A percentile compares a stretch with the other conserved stretches of the same genome.
phyloP scores from a whole-genome alignment of 2,888 invertebrate genomes.

The Coecobrya sp. region DNA sequence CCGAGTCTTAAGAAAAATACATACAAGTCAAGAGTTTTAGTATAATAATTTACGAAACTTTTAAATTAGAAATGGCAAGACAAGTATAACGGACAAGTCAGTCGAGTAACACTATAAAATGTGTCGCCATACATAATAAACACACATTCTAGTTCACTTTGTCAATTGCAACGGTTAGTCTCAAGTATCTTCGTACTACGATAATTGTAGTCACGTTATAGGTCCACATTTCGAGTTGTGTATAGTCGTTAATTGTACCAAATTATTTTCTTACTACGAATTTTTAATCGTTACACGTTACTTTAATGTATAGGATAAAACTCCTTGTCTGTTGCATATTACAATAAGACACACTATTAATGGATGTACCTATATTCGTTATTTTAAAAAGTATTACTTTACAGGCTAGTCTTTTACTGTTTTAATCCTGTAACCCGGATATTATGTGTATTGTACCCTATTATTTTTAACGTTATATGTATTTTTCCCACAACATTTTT shows the following conservation, averaged over 20 bases:
- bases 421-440: not conserved
- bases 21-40: not conserved
- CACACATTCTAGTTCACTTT: not conserved
- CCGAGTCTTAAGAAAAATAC: slow-evolving; percentile 22
- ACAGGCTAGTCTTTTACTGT: slow-evolving; percentile 3
- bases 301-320: not conserved
- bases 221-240: not conserved
- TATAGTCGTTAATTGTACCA: not conserved
- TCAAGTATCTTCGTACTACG: too few relatives aligned
- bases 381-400: slow-evolving; percentile 24
- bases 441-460: slow-evolving; percentile 7
- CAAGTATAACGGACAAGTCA: not conserved
- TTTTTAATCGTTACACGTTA: not conserved
- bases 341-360: not conserved
- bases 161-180: not conserved
- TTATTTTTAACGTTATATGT: not conserved
- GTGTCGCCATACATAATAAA: not conserved
- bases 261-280: slow-evolving; percentile 15
- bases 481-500: not conserved
- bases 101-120: not conserved
- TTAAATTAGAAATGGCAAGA: too few relatives aligned
- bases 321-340: not conserved
- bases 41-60: not conserved
- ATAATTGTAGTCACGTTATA: not conserved
- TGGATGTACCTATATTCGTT: not conserved